Evolutionary conservation across 2,888 invertebrate genomes (phyloP).

Genomic region (Steinernema carpocapsae): DNA sequence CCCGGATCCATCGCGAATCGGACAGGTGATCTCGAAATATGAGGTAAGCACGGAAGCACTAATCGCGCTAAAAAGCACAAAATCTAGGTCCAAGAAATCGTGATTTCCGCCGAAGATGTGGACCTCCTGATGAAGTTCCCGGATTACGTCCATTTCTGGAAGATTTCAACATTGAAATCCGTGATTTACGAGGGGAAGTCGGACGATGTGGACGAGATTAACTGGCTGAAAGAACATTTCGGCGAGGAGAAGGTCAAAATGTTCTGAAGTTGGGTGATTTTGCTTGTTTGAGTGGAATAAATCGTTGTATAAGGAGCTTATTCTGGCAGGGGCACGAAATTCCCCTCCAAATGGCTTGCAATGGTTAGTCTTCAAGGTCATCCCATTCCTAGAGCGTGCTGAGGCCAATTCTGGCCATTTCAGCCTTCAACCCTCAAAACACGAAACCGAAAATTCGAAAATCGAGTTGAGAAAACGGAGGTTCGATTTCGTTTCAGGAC

Average conservation of each 20-base stretch:
- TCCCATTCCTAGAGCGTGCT: too few species aligned
- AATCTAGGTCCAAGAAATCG: background rate
- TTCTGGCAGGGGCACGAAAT: too few species aligned
- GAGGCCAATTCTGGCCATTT: too few species aligned
- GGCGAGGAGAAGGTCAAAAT: background rate
- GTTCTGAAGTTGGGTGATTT: background rate
- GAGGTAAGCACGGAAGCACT: constrained; percentile 37
- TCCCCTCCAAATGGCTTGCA: too few species aligned
- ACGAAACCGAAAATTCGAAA: too few species aligned
- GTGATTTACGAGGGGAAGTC: constrained; percentile 14
- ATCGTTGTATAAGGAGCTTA: too few species aligned
- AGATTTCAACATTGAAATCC: background rate
- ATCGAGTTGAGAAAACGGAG: too few species aligned
- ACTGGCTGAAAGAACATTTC: constrained; percentile 8
- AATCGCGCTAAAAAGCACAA: too few species aligned
- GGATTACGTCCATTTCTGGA: constrained; percentile 29
- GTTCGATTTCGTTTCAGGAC: too few species aligned
- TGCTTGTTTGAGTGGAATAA: too few species aligned
- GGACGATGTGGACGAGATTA: constrained; percentile 25
- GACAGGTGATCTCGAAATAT: constrained; percentile 51
- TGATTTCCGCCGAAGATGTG: background rate
- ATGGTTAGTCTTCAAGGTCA: too few species aligned
- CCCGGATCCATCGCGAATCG: constrained; percentile 51
- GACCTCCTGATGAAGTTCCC: constrained; percentile 25
- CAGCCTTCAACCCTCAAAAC: too few species aligned